Evolutionary conservation across 1,140 invertebrate genomes (phyloP).

Genomic region (Philopotamus ludificatus): DNA sequence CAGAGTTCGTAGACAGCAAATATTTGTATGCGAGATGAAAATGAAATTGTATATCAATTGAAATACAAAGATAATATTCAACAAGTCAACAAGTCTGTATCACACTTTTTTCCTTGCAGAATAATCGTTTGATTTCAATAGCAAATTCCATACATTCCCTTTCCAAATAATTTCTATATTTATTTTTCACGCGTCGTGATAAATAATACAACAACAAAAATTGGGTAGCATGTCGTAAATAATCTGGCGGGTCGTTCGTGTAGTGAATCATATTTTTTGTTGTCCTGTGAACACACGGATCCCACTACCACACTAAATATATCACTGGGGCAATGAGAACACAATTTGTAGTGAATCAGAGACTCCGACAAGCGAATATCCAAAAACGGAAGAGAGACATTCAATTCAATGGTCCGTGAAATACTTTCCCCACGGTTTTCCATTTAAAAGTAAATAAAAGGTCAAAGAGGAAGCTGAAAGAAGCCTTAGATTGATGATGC

Average conservation of each 20-base stretch:
- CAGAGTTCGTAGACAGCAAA: too few species aligned
- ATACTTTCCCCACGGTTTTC: constrained; percentile 23
- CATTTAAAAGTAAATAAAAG: constrained; percentile 38
- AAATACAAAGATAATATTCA: too few species aligned
- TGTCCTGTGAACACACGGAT: neutral
- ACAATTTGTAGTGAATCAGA: constrained; percentile 27
- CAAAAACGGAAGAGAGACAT: constrained; percentile 26
- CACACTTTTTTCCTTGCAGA: too few species aligned
- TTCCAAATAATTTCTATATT: too few species aligned
- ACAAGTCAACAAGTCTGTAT: too few species aligned
- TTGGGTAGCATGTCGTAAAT: constrained; percentile 4
- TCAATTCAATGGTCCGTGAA: constrained; percentile 32
- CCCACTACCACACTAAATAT: constrained; percentile 5
- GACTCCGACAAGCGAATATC: neutral
- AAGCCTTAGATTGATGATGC: constrained; percentile 37
- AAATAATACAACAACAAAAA: too few species aligned
- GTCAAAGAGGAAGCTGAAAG: constrained; percentile 17
- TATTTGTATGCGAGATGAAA: too few species aligned
- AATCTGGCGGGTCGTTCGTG: constrained; percentile 7
- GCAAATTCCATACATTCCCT: too few species aligned
- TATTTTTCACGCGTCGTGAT: neutral
- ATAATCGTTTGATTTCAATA: too few species aligned
- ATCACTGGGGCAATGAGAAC: constrained; percentile 16
- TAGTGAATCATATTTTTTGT: constrained; percentile 23
- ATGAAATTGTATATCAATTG: too few species aligned